Conservation (phyloP, 2,113 vertebrate species). For the Pollimyrus isidori region DNA sequence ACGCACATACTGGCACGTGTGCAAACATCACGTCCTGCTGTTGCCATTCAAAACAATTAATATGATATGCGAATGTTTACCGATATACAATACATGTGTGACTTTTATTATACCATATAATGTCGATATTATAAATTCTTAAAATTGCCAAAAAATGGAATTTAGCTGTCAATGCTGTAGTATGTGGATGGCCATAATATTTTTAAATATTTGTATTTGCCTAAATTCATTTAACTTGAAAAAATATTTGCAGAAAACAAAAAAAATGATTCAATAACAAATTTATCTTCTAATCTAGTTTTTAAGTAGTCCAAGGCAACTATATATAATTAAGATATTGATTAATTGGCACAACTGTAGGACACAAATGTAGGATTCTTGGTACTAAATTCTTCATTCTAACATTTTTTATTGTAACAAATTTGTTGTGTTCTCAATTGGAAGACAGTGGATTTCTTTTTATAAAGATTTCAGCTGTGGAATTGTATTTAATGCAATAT, state of each 20-base stretch:
- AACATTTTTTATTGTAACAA: not conserved
- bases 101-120: not conserved
- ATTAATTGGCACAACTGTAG: not conserved
- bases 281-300: not conserved
- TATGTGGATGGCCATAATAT: not conserved
- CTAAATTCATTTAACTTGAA: not conserved
- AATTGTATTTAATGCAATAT: not conserved
- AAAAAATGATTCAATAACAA: not conserved
- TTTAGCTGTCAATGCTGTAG: not conserved
- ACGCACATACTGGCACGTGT: not conserved
- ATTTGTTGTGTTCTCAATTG: not conserved
- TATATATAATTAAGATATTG: not conserved
- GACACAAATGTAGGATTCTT: not conserved
- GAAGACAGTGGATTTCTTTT: not conserved
- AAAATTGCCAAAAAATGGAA: not conserved
- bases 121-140: not conserved
- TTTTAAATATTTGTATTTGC: not conserved
- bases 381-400: not conserved
- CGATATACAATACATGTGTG: not conserved
- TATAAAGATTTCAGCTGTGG: not conserved
- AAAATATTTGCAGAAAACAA: not conserved
- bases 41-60: not conserved
- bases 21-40: not conserved
- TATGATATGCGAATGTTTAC: not conserved
- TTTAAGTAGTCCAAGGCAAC: not conserved